Conservation (phyloP, 1,140 invertebrate genomes). For the Maniola jurtina region DNA sequence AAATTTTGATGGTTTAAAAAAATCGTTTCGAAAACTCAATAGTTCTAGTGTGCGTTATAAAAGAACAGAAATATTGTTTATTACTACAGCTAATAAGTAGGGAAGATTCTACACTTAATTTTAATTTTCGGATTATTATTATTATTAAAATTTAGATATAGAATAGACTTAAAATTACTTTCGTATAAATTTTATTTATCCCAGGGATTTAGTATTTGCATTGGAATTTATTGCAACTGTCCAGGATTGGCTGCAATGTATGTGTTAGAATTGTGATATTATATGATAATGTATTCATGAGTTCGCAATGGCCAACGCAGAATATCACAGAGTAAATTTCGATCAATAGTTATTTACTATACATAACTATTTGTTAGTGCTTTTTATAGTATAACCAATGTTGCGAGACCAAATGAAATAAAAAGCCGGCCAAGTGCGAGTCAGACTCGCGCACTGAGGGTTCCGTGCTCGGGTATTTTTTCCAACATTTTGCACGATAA, state of each 20-base stretch:
- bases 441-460: no score
- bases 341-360: neutral
- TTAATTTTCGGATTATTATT: neutral
- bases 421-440: no score
- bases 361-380: neutral
- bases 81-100: no score
- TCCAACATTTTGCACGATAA: no score
- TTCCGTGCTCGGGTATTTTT: no score
- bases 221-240: conserved; percentile 17
- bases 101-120: no score
- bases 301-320: conserved; percentile 17
- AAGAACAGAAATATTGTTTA: no score
- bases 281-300: conserved; percentile 35
- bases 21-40: no score
- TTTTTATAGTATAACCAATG: no score
- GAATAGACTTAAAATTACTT: neutral
- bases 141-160: neutral
- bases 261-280: conserved; percentile 26
- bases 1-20: no score
- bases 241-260: conserved; percentile 22
- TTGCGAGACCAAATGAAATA: no score
- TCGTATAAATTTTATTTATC: neutral
- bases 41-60: no score
- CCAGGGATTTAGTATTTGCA: conserved; percentile 12
- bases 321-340: conserved; percentile 2